A percentile compares a stretch with the other conserved stretches of the same genome.
phyloP scores from a whole-genome alignment of 2,888 invertebrate species.

The Chalcosyrphus nemorum region DNA sequence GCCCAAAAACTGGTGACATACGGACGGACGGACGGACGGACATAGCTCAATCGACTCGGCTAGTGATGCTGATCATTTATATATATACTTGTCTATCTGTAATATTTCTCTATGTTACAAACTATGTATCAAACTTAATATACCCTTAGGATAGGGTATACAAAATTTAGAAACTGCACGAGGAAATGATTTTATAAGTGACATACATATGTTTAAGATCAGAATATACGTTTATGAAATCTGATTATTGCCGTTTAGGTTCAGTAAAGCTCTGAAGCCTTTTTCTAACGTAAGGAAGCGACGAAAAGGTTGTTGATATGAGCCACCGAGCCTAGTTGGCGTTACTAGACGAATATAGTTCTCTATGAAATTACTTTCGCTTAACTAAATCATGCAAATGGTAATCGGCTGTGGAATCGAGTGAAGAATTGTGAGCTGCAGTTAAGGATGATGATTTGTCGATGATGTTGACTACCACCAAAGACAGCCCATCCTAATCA shows the following conservation, averaged over 20 bases:
- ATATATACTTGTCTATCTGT: too few species aligned
- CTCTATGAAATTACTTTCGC: neutral
- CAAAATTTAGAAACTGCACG: neutral
- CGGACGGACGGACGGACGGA: too few species aligned
- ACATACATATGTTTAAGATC: constrained; percentile 1
- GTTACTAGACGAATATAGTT: neutral
- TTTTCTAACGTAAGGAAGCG: constrained; percentile 56
- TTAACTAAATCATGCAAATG: too few species aligned
- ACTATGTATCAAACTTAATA: too few species aligned
- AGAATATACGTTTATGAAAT: constrained; percentile 1
- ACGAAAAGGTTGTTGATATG: constrained; percentile 35
- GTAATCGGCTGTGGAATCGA: neutral
- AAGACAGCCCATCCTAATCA: constrained; percentile 70
- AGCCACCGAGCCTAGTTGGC: constrained; percentile 26
- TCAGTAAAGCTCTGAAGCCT: constrained; percentile 22
- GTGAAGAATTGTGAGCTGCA: neutral
- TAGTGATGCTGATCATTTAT: too few species aligned
- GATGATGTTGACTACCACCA: constrained; percentile 28
- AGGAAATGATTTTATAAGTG: neutral
- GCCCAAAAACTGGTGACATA: too few species aligned
- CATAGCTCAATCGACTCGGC: too few species aligned
- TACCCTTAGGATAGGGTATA: too few species aligned
- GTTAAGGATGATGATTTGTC: neutral
- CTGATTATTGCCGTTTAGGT: constrained; percentile 19
- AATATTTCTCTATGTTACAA: too few species aligned